phyloP scores from a whole-genome alignment of 2,888 invertebrate species.

The Lepetodrilus schrolli region DNA sequence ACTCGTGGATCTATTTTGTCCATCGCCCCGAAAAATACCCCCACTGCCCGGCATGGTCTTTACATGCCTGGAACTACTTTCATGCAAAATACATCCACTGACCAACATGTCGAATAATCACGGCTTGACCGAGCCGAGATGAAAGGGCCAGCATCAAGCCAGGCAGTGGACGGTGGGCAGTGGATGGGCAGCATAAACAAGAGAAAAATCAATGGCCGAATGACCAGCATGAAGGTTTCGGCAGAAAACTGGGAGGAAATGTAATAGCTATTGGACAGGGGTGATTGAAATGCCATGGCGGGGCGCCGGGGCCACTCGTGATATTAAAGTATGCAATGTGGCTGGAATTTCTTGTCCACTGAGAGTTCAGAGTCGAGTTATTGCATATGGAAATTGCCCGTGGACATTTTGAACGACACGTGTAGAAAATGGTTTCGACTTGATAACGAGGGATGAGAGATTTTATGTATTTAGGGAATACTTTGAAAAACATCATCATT shows the following conservation, averaged over 20 bases:
- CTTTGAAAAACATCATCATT: no score
- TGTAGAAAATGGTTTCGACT: neutral
- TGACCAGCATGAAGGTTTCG: conserved; percentile 5
- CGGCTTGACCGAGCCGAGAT: conserved; percentile 3
- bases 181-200: conserved; percentile 7
- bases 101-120: conserved; percentile 4
- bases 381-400: neutral
- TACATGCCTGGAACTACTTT: no score
- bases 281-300: neutral
- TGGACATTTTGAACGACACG: neutral
- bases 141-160: neutral
- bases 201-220: conserved; percentile 12
- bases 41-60: neutral
- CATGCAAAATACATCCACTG: conserved; percentile 3
- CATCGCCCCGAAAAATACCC: neutral
- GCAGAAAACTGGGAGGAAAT: conserved; percentile 17
- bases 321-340: conserved; percentile 19
- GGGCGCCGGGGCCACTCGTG: neutral
- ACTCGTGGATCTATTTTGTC: conserved; percentile 10
- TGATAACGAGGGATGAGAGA: neutral
- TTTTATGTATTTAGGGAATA: neutral
- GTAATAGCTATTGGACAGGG: neutral
- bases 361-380: neutral
- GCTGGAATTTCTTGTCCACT: conserved; percentile 3
- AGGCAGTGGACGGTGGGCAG: neutral